Evolutionary conservation across 1,140 invertebrate species (phyloP).

Genomic region (Potamilus streckersoni): DNA sequence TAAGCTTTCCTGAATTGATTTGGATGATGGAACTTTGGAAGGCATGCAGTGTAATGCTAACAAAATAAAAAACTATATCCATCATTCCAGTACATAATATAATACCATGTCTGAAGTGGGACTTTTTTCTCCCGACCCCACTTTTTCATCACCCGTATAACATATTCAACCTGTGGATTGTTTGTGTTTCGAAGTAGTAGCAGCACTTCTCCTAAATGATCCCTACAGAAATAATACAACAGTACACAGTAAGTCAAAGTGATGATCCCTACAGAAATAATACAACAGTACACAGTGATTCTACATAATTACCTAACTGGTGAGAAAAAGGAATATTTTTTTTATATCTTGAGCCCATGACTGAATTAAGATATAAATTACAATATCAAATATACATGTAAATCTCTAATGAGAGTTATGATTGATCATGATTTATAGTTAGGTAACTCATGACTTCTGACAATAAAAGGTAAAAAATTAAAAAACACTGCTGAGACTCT

Average conservation of each 20-base stretch:
- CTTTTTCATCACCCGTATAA: constrained; percentile 86
- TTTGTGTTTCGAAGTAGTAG: constrained; percentile 83
- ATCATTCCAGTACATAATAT: constrained; percentile 1
- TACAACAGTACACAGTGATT: constrained; percentile 2
- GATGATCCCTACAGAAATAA: constrained; percentile 75
- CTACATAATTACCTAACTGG: constrained; percentile 70
- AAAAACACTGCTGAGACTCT: no score
- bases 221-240: constrained; percentile 69
- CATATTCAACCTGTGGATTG: constrained; percentile 89
- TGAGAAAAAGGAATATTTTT: background rate
- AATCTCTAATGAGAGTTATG: no score
- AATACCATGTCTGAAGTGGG: constrained; percentile 15
- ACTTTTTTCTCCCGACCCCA: constrained; percentile 87
- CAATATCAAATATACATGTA: no score
- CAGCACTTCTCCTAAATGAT: constrained; percentile 84
- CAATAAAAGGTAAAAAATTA: no score
- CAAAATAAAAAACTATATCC: background rate
- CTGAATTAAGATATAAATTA: no score
- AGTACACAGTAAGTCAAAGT: background rate
- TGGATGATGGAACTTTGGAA: background rate
- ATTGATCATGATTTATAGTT: no score
- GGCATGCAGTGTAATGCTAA: constrained; percentile 2
- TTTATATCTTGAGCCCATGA: background rate
- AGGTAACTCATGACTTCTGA: no score
- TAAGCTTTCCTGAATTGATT: no score